These are phyloP conservation scores for Scomberomorus guttatus DNA, from an alignment of 2,797 vertebrate species.

Conservation along the genomic window DNA sequence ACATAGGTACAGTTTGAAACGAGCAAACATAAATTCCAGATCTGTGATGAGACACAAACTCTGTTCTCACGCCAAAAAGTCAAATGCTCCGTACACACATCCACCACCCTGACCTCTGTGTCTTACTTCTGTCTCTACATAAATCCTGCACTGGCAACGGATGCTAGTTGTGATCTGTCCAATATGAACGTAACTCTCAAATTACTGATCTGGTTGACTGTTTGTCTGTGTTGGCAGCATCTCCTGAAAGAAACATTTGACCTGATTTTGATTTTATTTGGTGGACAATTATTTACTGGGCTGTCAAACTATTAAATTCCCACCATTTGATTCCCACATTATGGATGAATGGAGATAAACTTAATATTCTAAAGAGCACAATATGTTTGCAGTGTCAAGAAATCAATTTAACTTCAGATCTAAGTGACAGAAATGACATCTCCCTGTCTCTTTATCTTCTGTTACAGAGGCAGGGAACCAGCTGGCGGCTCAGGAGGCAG, in stretches of 20 bases:
- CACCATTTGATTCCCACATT: not conserved
- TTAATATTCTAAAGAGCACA: not conserved
- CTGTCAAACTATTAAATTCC: not conserved
- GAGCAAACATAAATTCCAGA: no score
- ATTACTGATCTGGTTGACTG: no score
- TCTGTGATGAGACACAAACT: no score
- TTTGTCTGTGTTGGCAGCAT: slow-evolving; percentile 1
- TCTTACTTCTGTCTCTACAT: no score
- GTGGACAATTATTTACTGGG: not conserved
- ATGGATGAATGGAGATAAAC: not conserved
- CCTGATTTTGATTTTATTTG: not conserved
- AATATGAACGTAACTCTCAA: no score
- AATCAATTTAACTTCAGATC: not conserved
- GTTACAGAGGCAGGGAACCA: slow-evolving; percentile 82
- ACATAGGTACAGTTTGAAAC: no score
- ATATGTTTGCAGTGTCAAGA: not conserved
- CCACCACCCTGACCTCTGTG: no score
- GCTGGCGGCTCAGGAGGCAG: slow-evolving; percentile 80
- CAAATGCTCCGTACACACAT: no score
- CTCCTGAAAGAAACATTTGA: not conserved
- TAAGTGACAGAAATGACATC: not conserved
- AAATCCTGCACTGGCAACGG: no score
- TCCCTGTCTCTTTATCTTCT: not conserved
- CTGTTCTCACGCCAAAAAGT: no score
- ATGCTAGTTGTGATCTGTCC: no score